Conservation (phyloP, 2,888 invertebrate genomes). For the Girardia tigrina region DNA sequence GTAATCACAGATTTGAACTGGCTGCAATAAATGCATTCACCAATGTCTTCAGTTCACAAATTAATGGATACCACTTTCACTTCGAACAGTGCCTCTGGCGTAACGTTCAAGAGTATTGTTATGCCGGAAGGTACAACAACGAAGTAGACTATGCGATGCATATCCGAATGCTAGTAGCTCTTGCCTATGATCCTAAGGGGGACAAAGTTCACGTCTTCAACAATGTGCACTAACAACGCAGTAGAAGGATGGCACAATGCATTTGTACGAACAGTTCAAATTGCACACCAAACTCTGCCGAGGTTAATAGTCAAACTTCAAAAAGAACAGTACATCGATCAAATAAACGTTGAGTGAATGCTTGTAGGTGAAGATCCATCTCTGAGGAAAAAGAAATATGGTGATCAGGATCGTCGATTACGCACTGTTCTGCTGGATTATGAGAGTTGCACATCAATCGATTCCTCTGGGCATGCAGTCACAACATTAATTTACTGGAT, state of each 20-base stretch:
- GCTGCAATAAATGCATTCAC: constrained; percentile 11
- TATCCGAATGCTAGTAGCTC: neutral
- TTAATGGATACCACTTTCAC: neutral
- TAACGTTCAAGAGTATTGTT: neutral
- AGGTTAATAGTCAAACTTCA: neutral
- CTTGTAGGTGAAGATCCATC: neutral
- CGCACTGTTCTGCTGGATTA: neutral
- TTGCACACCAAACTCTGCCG: neutral
- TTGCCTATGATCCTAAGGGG: neutral
- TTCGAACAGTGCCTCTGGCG: constrained; percentile 18
- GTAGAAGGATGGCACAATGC: neutral
- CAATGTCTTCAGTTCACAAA: neutral
- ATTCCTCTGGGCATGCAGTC: too few species aligned
- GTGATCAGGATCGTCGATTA: neutral
- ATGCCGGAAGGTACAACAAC: neutral
- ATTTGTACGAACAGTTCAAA: neutral
- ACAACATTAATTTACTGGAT: too few species aligned
- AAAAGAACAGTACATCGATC: neutral
- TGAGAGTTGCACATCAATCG: neutral
- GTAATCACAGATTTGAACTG: constrained; percentile 6
- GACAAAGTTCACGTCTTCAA: neutral
- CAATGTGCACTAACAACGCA: neutral
- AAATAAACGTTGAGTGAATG: neutral
- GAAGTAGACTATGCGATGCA: neutral
- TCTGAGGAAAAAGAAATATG: neutral